Evolutionary conservation across 2,888 invertebrate species (phyloP), one percentile per base, ranked within the genome.

Genomic region (Nysson spinosus): DNA sequence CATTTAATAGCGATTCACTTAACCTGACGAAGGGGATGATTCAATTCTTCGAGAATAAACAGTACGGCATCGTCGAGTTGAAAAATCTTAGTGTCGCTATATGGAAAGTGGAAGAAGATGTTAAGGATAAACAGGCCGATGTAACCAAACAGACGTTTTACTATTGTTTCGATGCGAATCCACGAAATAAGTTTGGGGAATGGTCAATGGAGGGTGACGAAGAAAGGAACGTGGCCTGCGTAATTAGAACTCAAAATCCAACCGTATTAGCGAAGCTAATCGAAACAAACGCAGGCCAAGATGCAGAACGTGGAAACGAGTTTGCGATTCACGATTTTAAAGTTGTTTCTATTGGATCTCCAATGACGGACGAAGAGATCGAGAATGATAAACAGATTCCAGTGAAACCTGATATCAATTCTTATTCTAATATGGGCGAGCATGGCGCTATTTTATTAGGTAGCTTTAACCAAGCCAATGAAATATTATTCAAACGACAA

Each of bases 141-240:
- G 60, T 63, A 12, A 52, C 67, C 0, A 72, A 70, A 1, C 63
- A 69, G n/a, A 72, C 58, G 0, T 75, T 83, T 2, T 89, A 85
- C 49, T 90, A 88, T 70, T 83, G 88, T 68, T 90, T 88, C 63
- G 89, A 89, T 72, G 85, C 89, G 0, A 84, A 88, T 61, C 87
- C 88, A 17, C 81, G 88, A 12, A 88, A 88, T 12, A 87, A 4
- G n/a, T 9, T 40, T 7, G 74, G 61, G 24, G 11, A 46, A 3
- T 34, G 46, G 20, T 4, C 28, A 1, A 0, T n/a, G 3, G 40
- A 34, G 2, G 66, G 11, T 1, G 74, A 69, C 0, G 80, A 75
- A 4, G 40, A 30, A 2, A n/a, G n/a, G n/a, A 52, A 32, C 4
- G 34, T 14, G 0, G 88, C 88, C 3, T 89, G 89, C 52, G 80